These are phyloP conservation scores for Gila orcuttii DNA, from an alignment of 2,113 vertebrate genomes.

Conservation along the genomic window DNA sequence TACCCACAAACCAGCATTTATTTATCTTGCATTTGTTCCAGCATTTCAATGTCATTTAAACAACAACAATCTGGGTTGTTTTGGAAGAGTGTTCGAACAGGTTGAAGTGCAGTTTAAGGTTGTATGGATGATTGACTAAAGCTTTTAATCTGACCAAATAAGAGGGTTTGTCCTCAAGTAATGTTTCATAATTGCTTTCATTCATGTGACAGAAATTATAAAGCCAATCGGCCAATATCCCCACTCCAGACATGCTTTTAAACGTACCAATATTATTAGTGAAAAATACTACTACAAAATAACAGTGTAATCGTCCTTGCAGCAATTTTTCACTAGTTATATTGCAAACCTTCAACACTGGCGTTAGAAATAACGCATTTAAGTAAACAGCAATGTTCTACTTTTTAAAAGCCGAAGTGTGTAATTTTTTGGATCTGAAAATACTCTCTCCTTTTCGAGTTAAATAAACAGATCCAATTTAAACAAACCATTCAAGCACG, in stretches of 20 bases:
- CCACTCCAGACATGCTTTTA: background rate
- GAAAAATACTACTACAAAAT: background rate
- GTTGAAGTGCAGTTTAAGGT: background rate
- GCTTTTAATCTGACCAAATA: background rate
- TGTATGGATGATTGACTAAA: background rate
- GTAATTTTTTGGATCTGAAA: background rate
- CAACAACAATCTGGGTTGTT: background rate
- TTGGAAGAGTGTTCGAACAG: background rate
- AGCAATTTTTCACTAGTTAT: background rate
- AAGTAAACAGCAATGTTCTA: background rate
- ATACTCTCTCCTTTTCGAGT: background rate
- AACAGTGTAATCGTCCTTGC: background rate
- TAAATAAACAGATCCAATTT: background rate
- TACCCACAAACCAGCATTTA: constrained; percentile 5
- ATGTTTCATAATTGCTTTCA: background rate
- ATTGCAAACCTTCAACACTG: constrained; percentile 29
- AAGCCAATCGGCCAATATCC: background rate
- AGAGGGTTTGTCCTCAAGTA: background rate
- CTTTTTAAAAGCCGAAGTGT: background rate
- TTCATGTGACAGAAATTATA: background rate
- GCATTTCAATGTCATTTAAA: background rate
- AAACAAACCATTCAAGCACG: background rate
- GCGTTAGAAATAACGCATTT: constrained; percentile 8
- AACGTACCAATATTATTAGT: background rate
- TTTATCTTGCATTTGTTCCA: background rate